Conservation (phyloP, 2,888 invertebrate species). For the Boloria selene region DNA sequence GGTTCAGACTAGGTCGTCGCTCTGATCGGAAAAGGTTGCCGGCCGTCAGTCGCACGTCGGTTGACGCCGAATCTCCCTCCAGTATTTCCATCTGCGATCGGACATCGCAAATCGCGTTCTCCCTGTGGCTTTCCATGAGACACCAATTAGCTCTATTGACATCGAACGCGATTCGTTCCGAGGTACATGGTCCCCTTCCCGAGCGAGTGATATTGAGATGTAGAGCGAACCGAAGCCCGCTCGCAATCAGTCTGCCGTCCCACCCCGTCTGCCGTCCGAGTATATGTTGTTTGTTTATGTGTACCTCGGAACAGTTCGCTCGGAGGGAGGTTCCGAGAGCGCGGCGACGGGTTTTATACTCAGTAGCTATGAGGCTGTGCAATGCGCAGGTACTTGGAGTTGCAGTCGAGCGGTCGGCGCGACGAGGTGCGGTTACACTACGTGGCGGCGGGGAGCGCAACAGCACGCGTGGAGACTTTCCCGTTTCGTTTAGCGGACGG, state of each 20-base stretch:
- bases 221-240: constrained; percentile 78
- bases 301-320: constrained; percentile 82
- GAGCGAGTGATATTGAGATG: constrained; percentile 83
- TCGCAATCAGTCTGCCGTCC: constrained; percentile 56
- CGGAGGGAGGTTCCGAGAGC: constrained; percentile 57
- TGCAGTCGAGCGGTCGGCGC: constrained; percentile 94
- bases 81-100: constrained; percentile 44
- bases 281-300: constrained; percentile 77
- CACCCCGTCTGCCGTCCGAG: constrained; percentile 63
- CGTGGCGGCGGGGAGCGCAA: constrained; percentile 84
- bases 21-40: constrained; percentile 44
- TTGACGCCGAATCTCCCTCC: constrained; percentile 42
- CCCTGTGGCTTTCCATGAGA: constrained; percentile 61
- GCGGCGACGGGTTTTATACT: constrained; percentile 44
- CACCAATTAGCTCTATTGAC: constrained; percentile 59
- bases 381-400: constrained; percentile 90
- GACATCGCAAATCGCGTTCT: constrained; percentile 57
- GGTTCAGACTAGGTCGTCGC: constrained; percentile 49
- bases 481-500: constrained; percentile 93
- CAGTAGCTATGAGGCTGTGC: constrained; percentile 49
- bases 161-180: constrained; percentile 80
- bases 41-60: constrained; percentile 41
- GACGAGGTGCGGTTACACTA: constrained; percentile 94
- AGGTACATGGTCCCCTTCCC: constrained; percentile 82
- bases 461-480: constrained; percentile 91